Conservation (phyloP, 2,888 invertebrate species). For the Leucophenga montana region DNA sequence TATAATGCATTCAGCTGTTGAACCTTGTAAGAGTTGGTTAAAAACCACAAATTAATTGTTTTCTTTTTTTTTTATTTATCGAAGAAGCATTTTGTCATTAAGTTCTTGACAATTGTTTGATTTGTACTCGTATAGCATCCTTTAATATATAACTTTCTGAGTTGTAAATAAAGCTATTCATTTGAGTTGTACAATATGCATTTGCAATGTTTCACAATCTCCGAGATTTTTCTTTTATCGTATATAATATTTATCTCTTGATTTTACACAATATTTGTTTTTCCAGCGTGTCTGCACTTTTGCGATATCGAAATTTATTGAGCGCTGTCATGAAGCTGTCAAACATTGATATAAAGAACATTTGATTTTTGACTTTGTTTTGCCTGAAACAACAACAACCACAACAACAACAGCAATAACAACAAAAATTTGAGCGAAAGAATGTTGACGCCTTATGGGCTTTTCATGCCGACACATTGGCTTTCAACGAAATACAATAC, state of each 20-base stretch:
- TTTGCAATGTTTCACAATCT: constrained; percentile 33
- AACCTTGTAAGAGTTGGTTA: too few relatives aligned
- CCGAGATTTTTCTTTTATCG: constrained; percentile 21
- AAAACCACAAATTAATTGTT: too few relatives aligned
- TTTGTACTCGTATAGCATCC: too few relatives aligned
- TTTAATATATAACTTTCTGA: too few relatives aligned
- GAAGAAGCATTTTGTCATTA: too few relatives aligned
- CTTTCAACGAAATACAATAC: constrained; percentile 48
- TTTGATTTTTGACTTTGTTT: constrained; percentile 67
- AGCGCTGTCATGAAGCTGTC: constrained; percentile 70
- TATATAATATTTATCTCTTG: neutral
- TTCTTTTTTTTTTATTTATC: too few relatives aligned
- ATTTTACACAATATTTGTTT: neutral
- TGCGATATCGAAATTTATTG: constrained; percentile 68
- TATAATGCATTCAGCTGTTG: too few relatives aligned
- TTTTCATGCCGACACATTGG: constrained; percentile 6
- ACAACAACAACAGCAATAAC: constrained; percentile 48
- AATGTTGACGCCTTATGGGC: neutral
- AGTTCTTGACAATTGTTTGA: too few relatives aligned
- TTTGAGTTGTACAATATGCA: constrained; percentile 44
- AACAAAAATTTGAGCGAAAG: neutral
- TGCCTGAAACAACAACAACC: constrained; percentile 49
- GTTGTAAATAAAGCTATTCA: constrained; percentile 3
- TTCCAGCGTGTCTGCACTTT: neutral
- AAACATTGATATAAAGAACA: constrained; percentile 66